Conservation (phyloP, 2,888 invertebrate genomes). For the Mythimna ferrago region DNA sequence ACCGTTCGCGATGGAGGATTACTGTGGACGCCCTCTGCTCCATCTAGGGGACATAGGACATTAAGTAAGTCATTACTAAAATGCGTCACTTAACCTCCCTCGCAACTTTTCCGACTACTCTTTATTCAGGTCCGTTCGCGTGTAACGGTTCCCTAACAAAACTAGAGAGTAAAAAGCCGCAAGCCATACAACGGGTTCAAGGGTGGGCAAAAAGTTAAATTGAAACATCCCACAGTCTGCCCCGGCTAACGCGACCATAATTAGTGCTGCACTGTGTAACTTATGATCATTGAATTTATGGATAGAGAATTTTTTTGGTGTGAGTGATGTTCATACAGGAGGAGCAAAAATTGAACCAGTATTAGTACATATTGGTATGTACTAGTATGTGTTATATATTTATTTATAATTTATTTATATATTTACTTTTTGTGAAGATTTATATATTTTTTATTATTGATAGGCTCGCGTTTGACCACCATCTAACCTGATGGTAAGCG, state of each 20-base stretch:
- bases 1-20: no score
- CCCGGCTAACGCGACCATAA: conserved; percentile 56
- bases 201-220: conserved; percentile 79
- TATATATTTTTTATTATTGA: no score
- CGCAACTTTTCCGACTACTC: conserved; percentile 9
- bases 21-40: no score
- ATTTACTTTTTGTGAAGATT: no score
- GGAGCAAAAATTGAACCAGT: not conserved
- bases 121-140: conserved; percentile 9
- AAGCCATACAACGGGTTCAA: conserved; percentile 59
- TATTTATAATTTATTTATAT: no score
- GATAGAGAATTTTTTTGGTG: not conserved
- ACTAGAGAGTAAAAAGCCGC: conserved; percentile 68
- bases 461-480: no score
- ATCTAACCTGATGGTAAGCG: no score
- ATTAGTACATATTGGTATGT: no score
- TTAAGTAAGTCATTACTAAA: not conserved
- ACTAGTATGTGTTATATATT: no score
- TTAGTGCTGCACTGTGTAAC: conserved; percentile 43
- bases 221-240: conserved; percentile 76
- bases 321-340: not conserved
- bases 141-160: conserved; percentile 49
- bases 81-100: not conserved
- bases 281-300: conserved; percentile 34
- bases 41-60: no score